phyloP scores from a whole-genome alignment of 2,888 invertebrate genomes.

The Creontiades dilutus region DNA sequence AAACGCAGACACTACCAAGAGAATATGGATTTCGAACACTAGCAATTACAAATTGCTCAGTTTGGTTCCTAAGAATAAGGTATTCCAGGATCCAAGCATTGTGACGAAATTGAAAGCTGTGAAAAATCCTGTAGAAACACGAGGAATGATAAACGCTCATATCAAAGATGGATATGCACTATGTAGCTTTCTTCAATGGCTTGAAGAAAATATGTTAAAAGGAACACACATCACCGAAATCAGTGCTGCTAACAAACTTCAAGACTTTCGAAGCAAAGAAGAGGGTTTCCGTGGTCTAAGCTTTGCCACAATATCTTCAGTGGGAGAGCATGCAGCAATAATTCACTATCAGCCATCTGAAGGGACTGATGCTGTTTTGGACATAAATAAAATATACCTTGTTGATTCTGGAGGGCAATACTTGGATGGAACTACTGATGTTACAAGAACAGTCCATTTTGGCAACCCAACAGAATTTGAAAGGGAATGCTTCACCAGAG shows the following conservation, averaged over 20 bases:
- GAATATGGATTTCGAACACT: slow-evolving; percentile 70
- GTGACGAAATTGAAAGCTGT: slow-evolving; percentile 90
- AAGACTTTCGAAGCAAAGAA: slow-evolving; percentile 83
- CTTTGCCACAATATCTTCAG: slow-evolving; percentile 94
- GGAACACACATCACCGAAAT: slow-evolving; percentile 82
- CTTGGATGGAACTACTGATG: slow-evolving; percentile 93
- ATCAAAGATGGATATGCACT: slow-evolving; percentile 91
- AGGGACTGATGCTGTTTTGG: not conserved
- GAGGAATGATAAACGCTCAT: slow-evolving; percentile 88
- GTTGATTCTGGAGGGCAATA: slow-evolving; percentile 54
- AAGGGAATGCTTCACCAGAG: slow-evolving; percentile 90
- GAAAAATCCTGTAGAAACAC: slow-evolving; percentile 91
- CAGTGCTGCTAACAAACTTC: slow-evolving; percentile 85
- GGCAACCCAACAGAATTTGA: slow-evolving; percentile 87
- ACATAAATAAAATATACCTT: not conserved
- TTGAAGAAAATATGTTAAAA: slow-evolving; percentile 83
- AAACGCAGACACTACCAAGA: not conserved
- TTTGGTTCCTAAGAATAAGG: slow-evolving; percentile 79
- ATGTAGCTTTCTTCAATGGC: slow-evolving; percentile 90
- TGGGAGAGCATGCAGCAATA: slow-evolving; percentile 94
- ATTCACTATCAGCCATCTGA: slow-evolving; percentile 86
- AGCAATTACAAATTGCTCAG: slow-evolving; percentile 73
- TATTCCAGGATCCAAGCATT: slow-evolving; percentile 86
- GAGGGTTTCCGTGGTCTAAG: slow-evolving; percentile 87
- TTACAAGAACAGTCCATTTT: slow-evolving; percentile 93